Conservation (phyloP, 1,140 invertebrate species). For the Trichoplusia ni region DNA sequence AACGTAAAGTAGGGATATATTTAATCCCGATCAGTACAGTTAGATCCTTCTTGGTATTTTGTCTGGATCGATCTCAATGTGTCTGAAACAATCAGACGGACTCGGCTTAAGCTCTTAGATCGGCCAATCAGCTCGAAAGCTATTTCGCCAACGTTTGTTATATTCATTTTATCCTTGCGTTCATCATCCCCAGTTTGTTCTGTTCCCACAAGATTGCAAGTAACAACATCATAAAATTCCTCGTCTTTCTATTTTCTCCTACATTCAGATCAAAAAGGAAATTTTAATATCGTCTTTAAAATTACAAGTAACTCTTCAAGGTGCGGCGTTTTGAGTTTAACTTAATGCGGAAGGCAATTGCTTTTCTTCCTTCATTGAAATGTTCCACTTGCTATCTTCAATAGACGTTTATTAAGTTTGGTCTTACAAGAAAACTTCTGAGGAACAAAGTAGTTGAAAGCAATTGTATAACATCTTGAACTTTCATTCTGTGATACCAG, state of each 20-base stretch:
- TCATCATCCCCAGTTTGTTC: too few species aligned
- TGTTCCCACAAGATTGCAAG: slow-evolving; percentile 2
- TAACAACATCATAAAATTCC: slow-evolving; percentile 6
- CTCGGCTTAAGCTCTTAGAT: too few species aligned
- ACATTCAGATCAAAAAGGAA: slow-evolving; percentile 21
- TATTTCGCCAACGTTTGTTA: too few species aligned
- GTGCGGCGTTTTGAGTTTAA: slow-evolving; percentile 12
- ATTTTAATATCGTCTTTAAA: slow-evolving; percentile 17
- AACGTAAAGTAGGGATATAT: too few species aligned
- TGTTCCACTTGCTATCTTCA: slow-evolving; percentile 19
- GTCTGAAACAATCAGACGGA: too few species aligned
- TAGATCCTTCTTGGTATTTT: too few species aligned
- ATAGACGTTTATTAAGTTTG: slow-evolving; percentile 28
- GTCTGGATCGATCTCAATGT: too few species aligned
- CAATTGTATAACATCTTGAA: slow-evolving; percentile 7
- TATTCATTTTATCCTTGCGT: too few species aligned
- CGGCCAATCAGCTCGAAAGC: too few species aligned
- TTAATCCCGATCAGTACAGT: too few species aligned
- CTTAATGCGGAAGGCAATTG: slow-evolving; percentile 17
- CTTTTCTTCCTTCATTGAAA: slow-evolving; percentile 22
- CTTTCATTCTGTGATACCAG: slow-evolving; percentile 23
- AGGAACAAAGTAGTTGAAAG: slow-evolving; percentile 6
- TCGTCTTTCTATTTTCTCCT: slow-evolving; percentile 14
- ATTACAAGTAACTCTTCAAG: slow-evolving; percentile 17
- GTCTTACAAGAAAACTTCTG: slow-evolving; percentile 16